Evolutionary conservation across 2,797 vertebrate species (phyloP).

Genomic region (Cirrhinus mrigala): DNA sequence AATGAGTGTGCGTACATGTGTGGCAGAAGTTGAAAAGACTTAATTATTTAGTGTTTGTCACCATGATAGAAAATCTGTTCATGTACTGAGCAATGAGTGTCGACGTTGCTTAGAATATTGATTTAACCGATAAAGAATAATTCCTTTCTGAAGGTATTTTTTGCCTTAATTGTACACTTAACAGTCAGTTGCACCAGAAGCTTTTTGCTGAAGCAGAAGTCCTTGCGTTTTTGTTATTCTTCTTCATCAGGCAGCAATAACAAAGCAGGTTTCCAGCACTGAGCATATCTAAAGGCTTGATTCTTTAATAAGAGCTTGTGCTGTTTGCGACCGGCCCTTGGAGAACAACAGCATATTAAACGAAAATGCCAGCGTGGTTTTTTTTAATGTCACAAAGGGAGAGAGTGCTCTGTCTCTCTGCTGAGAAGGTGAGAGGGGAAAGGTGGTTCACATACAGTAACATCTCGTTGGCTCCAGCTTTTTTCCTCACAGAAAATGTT

Average conservation of each 20-base stretch:
- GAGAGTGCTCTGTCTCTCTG: not conserved
- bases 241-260: slow-evolving; percentile 34
- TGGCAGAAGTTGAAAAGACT: slow-evolving; percentile 33
- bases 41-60: slow-evolving; percentile 16
- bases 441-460: slow-evolving; percentile 1
- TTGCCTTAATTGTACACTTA: slow-evolving; percentile 37
- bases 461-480: not conserved
- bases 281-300: slow-evolving; percentile 54
- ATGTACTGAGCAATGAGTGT: slow-evolving; percentile 36
- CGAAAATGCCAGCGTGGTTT: slow-evolving; percentile 38
- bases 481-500: not conserved
- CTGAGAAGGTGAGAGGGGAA: slow-evolving; percentile 32
- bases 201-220: not conserved
- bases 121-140: slow-evolving; percentile 10
- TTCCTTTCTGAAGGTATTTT: slow-evolving; percentile 23
- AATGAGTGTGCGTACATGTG: slow-evolving; percentile 7
- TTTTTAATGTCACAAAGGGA: not conserved
- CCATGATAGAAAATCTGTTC: slow-evolving; percentile 23
- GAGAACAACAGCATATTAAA: slow-evolving; percentile 33
- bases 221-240: not conserved
- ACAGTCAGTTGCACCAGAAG: slow-evolving; percentile 44
- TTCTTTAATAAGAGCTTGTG: slow-evolving; percentile 43
- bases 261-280: not conserved
- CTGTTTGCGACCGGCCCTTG: not conserved
- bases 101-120: slow-evolving; percentile 1